A percentile compares a stretch with the other conserved stretches of the same genome.
These are phyloP conservation scores for Cantharis rustica DNA, from an alignment of 2,888 invertebrate genomes.

Conservation along the genomic window DNA sequence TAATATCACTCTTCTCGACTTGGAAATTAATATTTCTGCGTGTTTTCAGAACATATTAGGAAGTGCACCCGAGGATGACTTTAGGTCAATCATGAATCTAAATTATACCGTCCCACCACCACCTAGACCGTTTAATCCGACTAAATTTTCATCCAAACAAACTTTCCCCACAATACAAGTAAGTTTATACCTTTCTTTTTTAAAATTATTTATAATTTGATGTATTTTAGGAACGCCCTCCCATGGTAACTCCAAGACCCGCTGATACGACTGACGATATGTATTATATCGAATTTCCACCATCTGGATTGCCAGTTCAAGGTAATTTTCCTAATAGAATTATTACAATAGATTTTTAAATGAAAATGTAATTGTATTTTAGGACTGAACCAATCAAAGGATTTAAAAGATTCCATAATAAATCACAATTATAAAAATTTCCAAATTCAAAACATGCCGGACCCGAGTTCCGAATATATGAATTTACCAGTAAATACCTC, in stretches of 20 bases:
- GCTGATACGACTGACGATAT: constrained; percentile 47
- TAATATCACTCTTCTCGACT: background rate
- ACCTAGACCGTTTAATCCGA: constrained; percentile 57
- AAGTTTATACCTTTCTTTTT: constrained; percentile 25
- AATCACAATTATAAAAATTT: background rate
- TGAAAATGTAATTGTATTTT: too few species aligned
- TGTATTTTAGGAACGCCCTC: constrained; percentile 45
- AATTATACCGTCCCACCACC: constrained; percentile 60
- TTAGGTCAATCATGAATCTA: constrained; percentile 51
- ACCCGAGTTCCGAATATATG: constrained; percentile 39
- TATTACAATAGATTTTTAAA: too few species aligned
- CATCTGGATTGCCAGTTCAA: constrained; percentile 59
- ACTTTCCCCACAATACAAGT: constrained; percentile 53
- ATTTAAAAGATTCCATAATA: background rate
- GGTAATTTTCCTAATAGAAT: constrained; percentile 45
- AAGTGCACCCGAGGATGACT: constrained; percentile 47
- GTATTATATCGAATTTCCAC: constrained; percentile 61
- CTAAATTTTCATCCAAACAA: constrained; percentile 39
- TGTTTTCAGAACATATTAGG: constrained; percentile 44
- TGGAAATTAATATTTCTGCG: background rate
- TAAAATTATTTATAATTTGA: background rate
- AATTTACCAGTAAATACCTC: constrained; percentile 35
- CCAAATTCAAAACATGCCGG: constrained; percentile 13
- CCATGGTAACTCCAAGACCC: constrained; percentile 46
- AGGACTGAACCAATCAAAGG: constrained; percentile 32